Evolutionary conservation across 1,140 invertebrate species (phyloP).

Genomic region (Procambarus clarkii): DNA sequence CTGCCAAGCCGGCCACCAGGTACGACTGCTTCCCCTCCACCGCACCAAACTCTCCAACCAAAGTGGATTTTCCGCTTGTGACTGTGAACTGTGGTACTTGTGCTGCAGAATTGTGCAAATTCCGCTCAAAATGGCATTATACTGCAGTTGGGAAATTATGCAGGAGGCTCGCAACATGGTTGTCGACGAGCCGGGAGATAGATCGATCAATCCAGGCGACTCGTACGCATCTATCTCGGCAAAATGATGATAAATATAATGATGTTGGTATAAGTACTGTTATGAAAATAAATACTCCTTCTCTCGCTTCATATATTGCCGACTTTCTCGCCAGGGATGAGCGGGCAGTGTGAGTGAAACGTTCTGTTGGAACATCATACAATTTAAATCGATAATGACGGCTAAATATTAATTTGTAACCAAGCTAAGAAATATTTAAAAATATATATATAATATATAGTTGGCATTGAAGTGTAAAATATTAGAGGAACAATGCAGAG

Average conservation of each 20-base stretch:
- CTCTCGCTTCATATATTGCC: not conserved
- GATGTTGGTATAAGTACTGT: not conserved
- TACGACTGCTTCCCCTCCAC: slow-evolving; percentile 28
- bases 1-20: slow-evolving; percentile 59
- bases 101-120: not conserved
- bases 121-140: not conserved
- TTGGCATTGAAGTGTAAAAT: not conserved
- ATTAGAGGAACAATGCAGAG: not conserved
- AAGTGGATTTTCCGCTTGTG: not conserved
- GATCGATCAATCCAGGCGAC: not conserved
- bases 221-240: not conserved
- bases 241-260: not conserved
- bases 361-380: not conserved
- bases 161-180: not conserved
- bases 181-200: not conserved
- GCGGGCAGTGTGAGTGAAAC: not conserved
- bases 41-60: not conserved
- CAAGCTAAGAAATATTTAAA: not conserved
- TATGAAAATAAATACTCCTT: not conserved
- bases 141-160: not conserved
- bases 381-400: not conserved
- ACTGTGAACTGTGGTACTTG: not conserved
- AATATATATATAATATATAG: not conserved
- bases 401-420: not conserved
- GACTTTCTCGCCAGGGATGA: not conserved